These are phyloP conservation scores for Scarus forsteni DNA, from an alignment of 2,797 vertebrate genomes.

Conservation along the genomic window DNA sequence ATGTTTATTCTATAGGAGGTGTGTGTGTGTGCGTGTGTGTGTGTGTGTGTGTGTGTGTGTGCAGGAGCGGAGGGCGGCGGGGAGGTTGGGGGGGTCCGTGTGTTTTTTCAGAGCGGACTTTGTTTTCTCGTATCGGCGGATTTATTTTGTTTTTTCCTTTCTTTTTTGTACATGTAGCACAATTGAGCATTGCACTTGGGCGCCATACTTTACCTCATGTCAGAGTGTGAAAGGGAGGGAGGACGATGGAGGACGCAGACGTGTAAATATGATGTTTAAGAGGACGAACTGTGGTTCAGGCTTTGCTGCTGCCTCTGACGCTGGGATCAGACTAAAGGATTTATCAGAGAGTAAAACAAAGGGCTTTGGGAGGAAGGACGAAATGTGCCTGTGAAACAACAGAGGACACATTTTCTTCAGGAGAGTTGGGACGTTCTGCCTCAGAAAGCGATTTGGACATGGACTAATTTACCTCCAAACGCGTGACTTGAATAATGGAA, in stretches of 20 bases:
- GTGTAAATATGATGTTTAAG: conserved; percentile 77
- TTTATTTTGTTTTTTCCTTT: conserved; percentile 19
- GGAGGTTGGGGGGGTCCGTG: conserved; percentile 65
- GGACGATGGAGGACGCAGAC: conserved; percentile 31
- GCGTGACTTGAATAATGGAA: conserved; percentile 9
- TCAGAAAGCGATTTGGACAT: no score
- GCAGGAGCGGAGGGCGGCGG: background rate
- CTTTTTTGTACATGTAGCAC: conserved; percentile 91
- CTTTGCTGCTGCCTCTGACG: conserved; percentile 92
- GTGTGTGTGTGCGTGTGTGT: background rate
- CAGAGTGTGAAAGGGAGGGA: conserved; percentile 77
- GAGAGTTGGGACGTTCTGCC: no score
- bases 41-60: background rate
- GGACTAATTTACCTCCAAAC: no score
- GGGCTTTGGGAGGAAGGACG: conserved; percentile 30
- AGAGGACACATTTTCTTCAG: no score
- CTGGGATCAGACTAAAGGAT: conserved; percentile 81
- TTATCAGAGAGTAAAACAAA: background rate
- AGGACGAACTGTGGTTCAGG: conserved; percentile 82
- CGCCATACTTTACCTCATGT: conserved; percentile 97
- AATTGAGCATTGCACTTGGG: conserved; percentile 95
- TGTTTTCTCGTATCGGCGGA: conserved; percentile 71
- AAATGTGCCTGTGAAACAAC: conserved; percentile 16
- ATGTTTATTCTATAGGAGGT: background rate
- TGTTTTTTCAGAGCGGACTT: conserved; percentile 82